A percentile compares a stretch with the other conserved stretches of the same genome.
These are phyloP conservation scores for Parascotia fuliginaria DNA, from an alignment of 2,888 invertebrate species.

Conservation along the genomic window DNA sequence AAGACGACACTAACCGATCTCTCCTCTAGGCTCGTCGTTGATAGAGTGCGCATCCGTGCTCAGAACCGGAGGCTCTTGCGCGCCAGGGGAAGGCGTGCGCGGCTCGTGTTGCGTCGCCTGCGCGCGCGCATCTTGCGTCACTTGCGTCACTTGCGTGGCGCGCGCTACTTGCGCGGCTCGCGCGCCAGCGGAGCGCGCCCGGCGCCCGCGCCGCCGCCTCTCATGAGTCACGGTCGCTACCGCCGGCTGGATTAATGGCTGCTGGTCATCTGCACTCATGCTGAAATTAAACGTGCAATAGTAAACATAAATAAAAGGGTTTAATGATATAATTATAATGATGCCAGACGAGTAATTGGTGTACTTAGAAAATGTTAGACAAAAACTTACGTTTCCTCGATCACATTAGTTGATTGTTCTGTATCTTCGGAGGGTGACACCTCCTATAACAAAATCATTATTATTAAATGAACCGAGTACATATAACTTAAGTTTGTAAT, in stretches of 20 bases:
- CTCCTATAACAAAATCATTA: constrained; percentile 42
- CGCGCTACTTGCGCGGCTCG: no score
- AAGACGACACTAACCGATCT: constrained; percentile 62
- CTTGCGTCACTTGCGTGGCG: no score
- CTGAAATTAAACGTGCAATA: constrained; percentile 12
- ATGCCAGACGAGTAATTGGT: no score
- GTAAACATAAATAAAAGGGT: no score
- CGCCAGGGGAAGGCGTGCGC: constrained; percentile 11
- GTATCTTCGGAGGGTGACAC: constrained; percentile 48
- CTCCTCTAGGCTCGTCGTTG: constrained; percentile 66
- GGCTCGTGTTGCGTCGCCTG: constrained; percentile 14
- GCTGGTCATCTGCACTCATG: constrained; percentile 39
- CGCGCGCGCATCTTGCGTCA: constrained; percentile 11
- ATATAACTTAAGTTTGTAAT: no score
- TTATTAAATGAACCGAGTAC: no score
- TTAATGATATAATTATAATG: no score
- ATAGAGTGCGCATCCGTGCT: constrained; percentile 70
- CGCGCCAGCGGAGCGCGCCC: constrained; percentile 32
- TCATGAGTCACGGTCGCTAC: constrained; percentile 28
- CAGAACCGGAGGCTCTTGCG: constrained; percentile 27
- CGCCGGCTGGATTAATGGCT: constrained; percentile 41
- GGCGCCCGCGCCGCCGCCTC: constrained; percentile 43
- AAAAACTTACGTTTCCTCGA: constrained; percentile 57
- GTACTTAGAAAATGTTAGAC: no score
- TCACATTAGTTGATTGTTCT: constrained; percentile 45